Evolutionary conservation across 2,113 vertebrate genomes (phyloP), one percentile per base, ranked within the genome.

Genomic region (Brachyhypopomus occidentalis): DNA sequence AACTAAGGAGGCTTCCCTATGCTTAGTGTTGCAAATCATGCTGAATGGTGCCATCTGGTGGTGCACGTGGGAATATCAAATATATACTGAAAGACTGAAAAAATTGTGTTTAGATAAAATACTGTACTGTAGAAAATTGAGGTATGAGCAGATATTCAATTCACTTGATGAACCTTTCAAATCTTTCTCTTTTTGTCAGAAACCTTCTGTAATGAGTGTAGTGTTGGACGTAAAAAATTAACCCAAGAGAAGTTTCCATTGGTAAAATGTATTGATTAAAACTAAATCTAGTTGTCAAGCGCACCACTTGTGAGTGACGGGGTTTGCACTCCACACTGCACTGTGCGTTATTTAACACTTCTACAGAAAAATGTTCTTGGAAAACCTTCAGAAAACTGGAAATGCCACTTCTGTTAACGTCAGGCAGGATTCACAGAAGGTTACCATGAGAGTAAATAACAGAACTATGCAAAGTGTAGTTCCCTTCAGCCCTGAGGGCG

Each of bases 21-120:
- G n/a, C 16, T 45, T 16, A 38, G 1, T 17, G 19, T 7, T 17
- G 19, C 17, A 23, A 22, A 30, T 25, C 1, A 11, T 30, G 70
- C 3, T 73, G 19, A 73, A 63, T 25, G 27, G 34, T 64, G 59
- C 78, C 78, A 74, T 64, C 78, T 73, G 55, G 71, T 73, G 78
- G 78, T 36, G 16, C 30, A 36, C 30, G 36, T 36, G 17, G 7
- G 7, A 17, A 36, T 36, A 4, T 2, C 27, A 67, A 9, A 23
- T 25, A 2, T 20, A 36, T 2, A 2, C 16, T 67, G 17, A 67
- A 67, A 14, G 30, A 30, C 30, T n/a, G 12, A 27, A 11, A 52
- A 1, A 52, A 52, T 2, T 52, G 45, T 52, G n/a, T 45, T 45
- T 6, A 45, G 5, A 4, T 8, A 45, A 52, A 14, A 11, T 9